phyloP scores from a whole-genome alignment of 2,113 vertebrate genomes.

The Sakesphorus luctuosus region DNA sequence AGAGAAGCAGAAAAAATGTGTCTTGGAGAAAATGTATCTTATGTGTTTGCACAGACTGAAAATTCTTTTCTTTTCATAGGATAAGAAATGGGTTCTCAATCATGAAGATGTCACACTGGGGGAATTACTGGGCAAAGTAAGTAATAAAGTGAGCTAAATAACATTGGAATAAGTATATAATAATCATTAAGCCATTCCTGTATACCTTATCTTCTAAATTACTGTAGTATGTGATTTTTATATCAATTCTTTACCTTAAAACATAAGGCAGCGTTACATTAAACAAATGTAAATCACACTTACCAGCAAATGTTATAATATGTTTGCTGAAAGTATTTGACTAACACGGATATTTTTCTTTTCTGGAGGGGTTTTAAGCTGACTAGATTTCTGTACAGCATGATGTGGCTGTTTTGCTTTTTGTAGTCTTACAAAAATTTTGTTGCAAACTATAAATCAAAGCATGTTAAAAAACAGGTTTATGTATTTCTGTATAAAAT shows the following conservation, averaged over 20 bases:
- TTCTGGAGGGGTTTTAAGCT: not conserved
- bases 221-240: not conserved
- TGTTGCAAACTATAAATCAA: not conserved
- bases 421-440: not conserved
- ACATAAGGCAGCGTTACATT: not conserved
- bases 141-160: constrained; percentile 37
- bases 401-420: not conserved
- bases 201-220: not conserved
- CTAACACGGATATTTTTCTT: not conserved
- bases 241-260: not conserved
- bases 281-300: not conserved
- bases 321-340: not conserved
- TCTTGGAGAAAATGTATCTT: not conserved
- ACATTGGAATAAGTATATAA: not conserved
- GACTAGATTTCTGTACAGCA: not conserved
- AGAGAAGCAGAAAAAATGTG: not conserved
- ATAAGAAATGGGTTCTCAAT: constrained; percentile 97
- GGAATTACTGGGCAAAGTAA: constrained; percentile 94
- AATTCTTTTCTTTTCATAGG: constrained; percentile 73
- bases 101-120: constrained; percentile 93
- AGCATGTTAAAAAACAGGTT: not conserved
- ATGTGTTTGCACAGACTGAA: not conserved
- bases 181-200: not conserved
- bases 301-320: not conserved
- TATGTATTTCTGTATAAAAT: not conserved